Conservation (phyloP, 2,888 invertebrate genomes). For the Temnothorax unifasciatus region DNA sequence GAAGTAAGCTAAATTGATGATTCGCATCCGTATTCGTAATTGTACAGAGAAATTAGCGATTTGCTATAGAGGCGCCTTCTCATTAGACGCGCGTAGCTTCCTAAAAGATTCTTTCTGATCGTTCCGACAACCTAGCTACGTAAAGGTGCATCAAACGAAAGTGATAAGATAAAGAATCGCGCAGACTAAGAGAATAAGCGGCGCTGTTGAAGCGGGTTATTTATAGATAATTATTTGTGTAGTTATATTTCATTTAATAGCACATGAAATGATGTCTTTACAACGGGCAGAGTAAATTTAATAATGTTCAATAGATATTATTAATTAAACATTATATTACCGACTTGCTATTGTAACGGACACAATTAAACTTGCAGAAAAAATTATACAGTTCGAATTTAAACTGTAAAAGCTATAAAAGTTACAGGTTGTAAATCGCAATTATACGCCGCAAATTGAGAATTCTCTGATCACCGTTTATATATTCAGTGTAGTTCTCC, state of each 20-base stretch:
- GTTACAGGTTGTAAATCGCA: not conserved
- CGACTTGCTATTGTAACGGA: not conserved
- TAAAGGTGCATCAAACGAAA: conserved; percentile 36
- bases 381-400: conserved; percentile 2
- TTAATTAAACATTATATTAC: conserved; percentile 14
- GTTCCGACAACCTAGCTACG: not conserved
- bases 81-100: conserved; percentile 27
- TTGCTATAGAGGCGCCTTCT: not conserved
- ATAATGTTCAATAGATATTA: conserved; percentile 19
- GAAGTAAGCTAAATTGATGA: not conserved
- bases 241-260: not conserved
- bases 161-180: conserved; percentile 22
- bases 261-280: not conserved
- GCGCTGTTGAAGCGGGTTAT: conserved; percentile 3
- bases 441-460: conserved; percentile 8
- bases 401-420: conserved; percentile 16
- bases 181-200: not conserved
- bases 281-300: conserved; percentile 7
- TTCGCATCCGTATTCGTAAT: not conserved
- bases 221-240: not conserved
- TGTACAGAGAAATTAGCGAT: conserved; percentile 14
- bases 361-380: not conserved
- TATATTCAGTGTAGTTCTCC: not conserved
- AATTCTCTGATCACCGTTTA: conserved; percentile 19
- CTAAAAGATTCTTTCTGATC: conserved; percentile 21